phyloP scores from a whole-genome alignment of 2,888 invertebrate genomes.

The Standfussiana lucernea region DNA sequence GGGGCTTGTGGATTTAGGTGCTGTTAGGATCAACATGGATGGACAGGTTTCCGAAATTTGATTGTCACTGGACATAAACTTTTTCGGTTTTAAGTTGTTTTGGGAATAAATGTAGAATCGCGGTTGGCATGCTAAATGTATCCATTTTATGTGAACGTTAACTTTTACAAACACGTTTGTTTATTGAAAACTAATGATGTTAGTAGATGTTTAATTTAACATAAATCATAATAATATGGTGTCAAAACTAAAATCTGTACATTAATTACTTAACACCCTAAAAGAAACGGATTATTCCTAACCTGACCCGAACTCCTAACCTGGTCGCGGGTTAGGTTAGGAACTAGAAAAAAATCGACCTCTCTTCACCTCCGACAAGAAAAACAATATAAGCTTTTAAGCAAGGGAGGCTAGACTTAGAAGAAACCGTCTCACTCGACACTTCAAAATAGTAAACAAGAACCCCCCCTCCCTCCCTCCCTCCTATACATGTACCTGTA shows the following conservation, averaged over 20 bases:
- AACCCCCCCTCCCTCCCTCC: too few relatives aligned
- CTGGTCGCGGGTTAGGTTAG: too few relatives aligned
- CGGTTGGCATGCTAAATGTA: neutral
- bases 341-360: too few relatives aligned
- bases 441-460: constrained; percentile 31
- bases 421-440: constrained; percentile 9
- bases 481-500: too few relatives aligned
- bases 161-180: neutral
- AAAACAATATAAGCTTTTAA: constrained; percentile 27
- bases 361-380: neutral
- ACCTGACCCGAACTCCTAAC: too few relatives aligned
- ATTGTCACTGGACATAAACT: constrained; percentile 18
- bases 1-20: constrained; percentile 50
- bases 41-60: constrained; percentile 21
- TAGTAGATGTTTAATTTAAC: neutral
- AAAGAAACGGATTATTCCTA: too few relatives aligned
- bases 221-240: neutral
- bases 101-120: neutral
- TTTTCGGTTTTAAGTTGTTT: neutral
- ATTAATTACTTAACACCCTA: neutral
- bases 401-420: neutral
- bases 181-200: neutral
- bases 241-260: neutral
- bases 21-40: constrained; percentile 26
- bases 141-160: neutral